These are phyloP conservation scores for Hemicentrotus pulcherrimus DNA, from an alignment of 35 echinoderm and acorn worm genomes.

Conservation along the genomic window DNA sequence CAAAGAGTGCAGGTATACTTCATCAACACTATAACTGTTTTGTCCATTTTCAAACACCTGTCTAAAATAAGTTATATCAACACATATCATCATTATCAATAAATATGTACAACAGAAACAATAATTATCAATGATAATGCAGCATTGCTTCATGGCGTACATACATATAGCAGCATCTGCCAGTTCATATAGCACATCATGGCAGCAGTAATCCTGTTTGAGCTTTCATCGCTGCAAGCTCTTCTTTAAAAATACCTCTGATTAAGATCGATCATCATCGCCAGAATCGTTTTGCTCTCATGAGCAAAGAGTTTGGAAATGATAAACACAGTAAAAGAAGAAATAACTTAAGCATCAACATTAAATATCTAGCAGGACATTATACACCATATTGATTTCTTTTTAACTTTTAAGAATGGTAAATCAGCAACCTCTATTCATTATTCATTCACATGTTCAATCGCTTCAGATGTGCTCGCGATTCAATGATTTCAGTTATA, in stretches of 20 bases:
- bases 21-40: not conserved
- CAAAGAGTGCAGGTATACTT: not conserved
- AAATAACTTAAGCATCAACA: too few species aligned
- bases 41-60: not conserved
- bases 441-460: too few species aligned
- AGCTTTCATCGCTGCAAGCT: not conserved
- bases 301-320: not conserved
- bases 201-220: not conserved
- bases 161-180: not conserved
- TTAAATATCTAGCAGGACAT: too few species aligned
- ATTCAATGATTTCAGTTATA: too few species aligned
- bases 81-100: not conserved
- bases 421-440: too few species aligned
- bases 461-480: too few species aligned
- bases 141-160: not conserved
- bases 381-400: too few species aligned
- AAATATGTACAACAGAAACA: constrained; percentile 19
- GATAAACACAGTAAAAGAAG: too few species aligned
- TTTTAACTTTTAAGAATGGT: too few species aligned
- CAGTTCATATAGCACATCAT: not conserved
- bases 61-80: not conserved
- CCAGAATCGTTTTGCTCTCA: not conserved
- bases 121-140: not conserved
- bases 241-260: not conserved
- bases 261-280: not conserved